phyloP scores from a whole-genome alignment of 2,888 invertebrate species.

The Acleris holmiana region DNA sequence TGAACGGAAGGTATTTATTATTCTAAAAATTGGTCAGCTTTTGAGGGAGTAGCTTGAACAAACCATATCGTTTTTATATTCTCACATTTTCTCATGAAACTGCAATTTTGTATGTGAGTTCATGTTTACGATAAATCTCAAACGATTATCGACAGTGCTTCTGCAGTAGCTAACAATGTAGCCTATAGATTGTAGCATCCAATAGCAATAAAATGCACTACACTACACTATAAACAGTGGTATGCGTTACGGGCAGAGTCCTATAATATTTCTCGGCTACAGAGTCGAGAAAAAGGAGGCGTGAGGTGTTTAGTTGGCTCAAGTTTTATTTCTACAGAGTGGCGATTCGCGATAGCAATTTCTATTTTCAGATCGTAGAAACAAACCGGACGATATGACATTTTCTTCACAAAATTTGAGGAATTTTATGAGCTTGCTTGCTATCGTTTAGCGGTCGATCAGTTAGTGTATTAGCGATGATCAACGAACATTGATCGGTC shows the following conservation, averaged over 20 bases:
- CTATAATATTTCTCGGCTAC: conserved; percentile 48
- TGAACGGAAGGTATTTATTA: too few relatives aligned
- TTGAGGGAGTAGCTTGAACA: too few relatives aligned
- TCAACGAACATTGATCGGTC: too few relatives aligned
- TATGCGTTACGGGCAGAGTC: conserved; percentile 56
- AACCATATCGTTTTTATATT: too few relatives aligned
- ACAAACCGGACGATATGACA: too few relatives aligned
- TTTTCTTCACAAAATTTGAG: too few relatives aligned
- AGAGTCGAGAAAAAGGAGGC: conserved; percentile 33
- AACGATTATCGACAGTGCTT: conserved; percentile 3
- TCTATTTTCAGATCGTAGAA: not conserved
- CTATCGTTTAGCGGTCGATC: too few relatives aligned
- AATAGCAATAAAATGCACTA: conserved; percentile 55
- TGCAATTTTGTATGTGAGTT: not conserved
- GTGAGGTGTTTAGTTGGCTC: conserved; percentile 35
- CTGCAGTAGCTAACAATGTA: conserved; percentile 21
- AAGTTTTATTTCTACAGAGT: conserved; percentile 32
- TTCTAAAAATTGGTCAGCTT: too few relatives aligned
- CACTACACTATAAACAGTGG: conserved; percentile 53
- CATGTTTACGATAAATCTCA: conserved; percentile 3
- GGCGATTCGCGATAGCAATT: conserved; percentile 26
- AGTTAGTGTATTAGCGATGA: too few relatives aligned
- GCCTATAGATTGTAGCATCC: conserved; percentile 32
- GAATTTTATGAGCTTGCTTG: too few relatives aligned
- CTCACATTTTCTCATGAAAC: not conserved